Conservation (phyloP, 2,113 vertebrate species). For the Acrocephalus kingi region DNA sequence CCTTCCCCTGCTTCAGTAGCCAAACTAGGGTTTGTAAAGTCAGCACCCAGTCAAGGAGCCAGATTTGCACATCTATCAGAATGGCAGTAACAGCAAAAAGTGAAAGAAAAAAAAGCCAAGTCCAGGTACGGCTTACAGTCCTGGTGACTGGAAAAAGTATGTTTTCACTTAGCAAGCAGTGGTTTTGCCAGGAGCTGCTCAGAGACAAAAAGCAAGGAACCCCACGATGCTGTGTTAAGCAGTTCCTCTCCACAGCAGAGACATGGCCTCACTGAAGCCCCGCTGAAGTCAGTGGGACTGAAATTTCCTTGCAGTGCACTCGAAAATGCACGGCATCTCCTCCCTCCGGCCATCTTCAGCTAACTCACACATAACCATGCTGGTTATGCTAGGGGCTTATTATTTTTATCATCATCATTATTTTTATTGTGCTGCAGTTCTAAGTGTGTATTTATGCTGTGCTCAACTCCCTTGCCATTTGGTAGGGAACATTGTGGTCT, state of each 20-base stretch:
- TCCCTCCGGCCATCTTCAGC: not conserved
- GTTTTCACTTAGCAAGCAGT: conserved; percentile 41
- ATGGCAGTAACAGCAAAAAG: not conserved
- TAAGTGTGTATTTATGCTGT: not conserved
- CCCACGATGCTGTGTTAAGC: not conserved
- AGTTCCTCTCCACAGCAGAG: conserved; percentile 27
- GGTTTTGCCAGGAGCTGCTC: conserved; percentile 22
- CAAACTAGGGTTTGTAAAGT: not conserved
- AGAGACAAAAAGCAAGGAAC: conserved; percentile 16
- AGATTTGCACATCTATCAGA: not conserved
- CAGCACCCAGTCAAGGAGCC: not conserved
- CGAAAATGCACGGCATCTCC: conserved; percentile 11
- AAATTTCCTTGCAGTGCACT: not conserved
- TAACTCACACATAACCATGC: not conserved
- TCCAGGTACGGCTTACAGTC: not conserved
- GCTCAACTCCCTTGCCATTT: not conserved
- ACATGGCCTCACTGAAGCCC: not conserved
- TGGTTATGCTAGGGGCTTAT: not conserved
- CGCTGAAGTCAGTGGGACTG: not conserved
- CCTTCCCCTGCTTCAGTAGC: not conserved
- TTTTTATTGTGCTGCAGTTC: conserved; percentile 12
- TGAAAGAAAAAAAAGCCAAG: not conserved
- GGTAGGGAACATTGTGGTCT: not conserved
- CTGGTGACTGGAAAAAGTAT: not conserved
- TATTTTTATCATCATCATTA: not conserved